Conservation (phyloP, 2,113 vertebrate genomes). For the Pitta sordida region DNA sequence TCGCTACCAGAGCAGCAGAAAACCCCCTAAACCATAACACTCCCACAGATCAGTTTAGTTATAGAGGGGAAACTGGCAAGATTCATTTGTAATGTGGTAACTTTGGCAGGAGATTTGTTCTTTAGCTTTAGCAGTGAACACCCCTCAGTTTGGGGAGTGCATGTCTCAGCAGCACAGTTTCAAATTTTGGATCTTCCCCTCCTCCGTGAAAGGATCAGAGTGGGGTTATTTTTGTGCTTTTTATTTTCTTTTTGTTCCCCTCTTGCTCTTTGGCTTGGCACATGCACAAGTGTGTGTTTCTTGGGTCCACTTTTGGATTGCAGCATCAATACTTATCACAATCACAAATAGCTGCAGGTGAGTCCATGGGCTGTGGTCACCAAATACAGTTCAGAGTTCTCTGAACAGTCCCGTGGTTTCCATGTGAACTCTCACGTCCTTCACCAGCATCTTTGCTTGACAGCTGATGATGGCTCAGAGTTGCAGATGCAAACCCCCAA, state of each 20-base stretch:
- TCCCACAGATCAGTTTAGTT: neutral
- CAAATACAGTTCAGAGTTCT: neutral
- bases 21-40: too few species aligned
- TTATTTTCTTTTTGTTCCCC: neutral
- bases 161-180: neutral
- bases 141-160: neutral
- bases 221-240: neutral
- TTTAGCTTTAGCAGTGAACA: neutral
- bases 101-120: neutral
- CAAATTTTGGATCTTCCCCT: neutral
- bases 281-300: rapidly evolving
- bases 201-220: neutral
- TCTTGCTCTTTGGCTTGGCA: neutral
- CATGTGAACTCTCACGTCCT: neutral
- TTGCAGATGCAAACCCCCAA: neutral
- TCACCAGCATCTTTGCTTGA: neutral
- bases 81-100: neutral
- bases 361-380: neutral
- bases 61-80: neutral
- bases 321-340: neutral
- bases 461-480: neutral
- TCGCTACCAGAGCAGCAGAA: too few species aligned
- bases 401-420: neutral
- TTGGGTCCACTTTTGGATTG: neutral
- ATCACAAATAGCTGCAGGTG: too few species aligned